Percentiles rank a stretch among this genome's conserved stretches.
Evolutionary conservation across 2,113 vertebrate genomes (phyloP).

Genomic region (Pseudorhombus dupliciocellatus): DNA sequence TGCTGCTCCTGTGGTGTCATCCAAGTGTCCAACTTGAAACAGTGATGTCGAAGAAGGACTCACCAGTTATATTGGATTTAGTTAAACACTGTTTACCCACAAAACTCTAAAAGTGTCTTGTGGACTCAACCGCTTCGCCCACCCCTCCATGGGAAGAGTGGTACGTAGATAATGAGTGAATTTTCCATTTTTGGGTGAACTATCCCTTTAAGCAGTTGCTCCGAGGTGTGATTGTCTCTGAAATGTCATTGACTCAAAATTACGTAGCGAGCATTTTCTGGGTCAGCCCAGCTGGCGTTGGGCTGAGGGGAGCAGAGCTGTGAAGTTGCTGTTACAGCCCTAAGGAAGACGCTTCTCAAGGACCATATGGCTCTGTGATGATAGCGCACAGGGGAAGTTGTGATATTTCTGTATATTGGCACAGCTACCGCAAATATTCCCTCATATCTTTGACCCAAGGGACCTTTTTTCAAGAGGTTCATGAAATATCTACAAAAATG

Average conservation of each 20-base stretch:
- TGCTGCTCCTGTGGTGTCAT: too few species aligned
- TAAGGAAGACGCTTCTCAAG: conserved; percentile 59
- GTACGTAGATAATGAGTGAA: too few species aligned
- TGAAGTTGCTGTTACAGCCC: conserved; percentile 51
- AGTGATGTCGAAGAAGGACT: too few species aligned
- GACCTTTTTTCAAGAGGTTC: background rate
- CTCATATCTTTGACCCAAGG: background rate
- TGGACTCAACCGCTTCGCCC: too few species aligned
- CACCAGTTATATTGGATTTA: too few species aligned
- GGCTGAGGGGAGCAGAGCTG: conserved; percentile 53
- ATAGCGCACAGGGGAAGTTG: conserved; percentile 17
- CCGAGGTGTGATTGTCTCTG: conserved; percentile 28
- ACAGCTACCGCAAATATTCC: background rate
- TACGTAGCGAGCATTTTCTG: conserved; percentile 54
- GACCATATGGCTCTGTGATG: conserved; percentile 64
- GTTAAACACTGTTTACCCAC: too few species aligned
- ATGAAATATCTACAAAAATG: conserved; percentile 18
- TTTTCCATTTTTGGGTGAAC: background rate
- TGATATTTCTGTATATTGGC: background rate
- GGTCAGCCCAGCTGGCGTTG: conserved; percentile 66
- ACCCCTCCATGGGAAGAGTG: too few species aligned
- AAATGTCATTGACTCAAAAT: conserved; percentile 25
- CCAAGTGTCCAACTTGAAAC: too few species aligned
- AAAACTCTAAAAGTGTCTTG: too few species aligned
- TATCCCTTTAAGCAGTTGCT: background rate